Base-by-base conservation (phyloP, 2,797 vertebrate genomes). In the Micromesistius poutassou region DNA sequence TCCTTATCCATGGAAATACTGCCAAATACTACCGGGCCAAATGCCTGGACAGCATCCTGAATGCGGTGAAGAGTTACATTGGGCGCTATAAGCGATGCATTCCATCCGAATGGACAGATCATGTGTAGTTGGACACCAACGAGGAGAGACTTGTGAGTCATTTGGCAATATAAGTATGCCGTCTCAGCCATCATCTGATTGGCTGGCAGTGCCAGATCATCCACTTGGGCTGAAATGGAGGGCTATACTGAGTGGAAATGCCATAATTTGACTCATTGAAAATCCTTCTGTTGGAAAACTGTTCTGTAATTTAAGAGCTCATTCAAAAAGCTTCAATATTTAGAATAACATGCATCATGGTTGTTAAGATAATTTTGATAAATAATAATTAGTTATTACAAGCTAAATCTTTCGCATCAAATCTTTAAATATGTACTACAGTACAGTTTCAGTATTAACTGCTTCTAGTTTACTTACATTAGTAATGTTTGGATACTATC, bases 81-180 rank as follows among this genome's bases (percentile, higher is more conserved):
- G 0, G 62, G 8, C 22, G 9, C 75, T 80, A 62, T 77, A 78
- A 71, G 50, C 0, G 7, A 76, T 78, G 79, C 78, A 3, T 42
- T 73, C 72, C 30, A 78, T 81, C 76, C 79, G 81, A 81, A 77
- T 30, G 40, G 81, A 84, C 86, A 83, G 84, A 83, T 78, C 79
- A 81, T 75, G 79, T 73, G 36, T 79, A 80, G 77, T 72, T 10
- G 77, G 71, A 80, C 42, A 78, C 82, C 80, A 84, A 89, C 81
- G 80, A 85, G 84, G 84, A 2, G 72, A 83, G 84, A 81, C 76
- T 86, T 14, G 25, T 83, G 83, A 80, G 76, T 88, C 85, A 88
- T 89, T 85, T 87, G 81, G 74, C 40, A 30, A 74, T 70, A 84
- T 88, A 77, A 86, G 38, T 79, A 79, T 79, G 83, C 28, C 40